Base-by-base conservation (phyloP, 2,888 invertebrate species). In the Bellardia pandia region DNA sequence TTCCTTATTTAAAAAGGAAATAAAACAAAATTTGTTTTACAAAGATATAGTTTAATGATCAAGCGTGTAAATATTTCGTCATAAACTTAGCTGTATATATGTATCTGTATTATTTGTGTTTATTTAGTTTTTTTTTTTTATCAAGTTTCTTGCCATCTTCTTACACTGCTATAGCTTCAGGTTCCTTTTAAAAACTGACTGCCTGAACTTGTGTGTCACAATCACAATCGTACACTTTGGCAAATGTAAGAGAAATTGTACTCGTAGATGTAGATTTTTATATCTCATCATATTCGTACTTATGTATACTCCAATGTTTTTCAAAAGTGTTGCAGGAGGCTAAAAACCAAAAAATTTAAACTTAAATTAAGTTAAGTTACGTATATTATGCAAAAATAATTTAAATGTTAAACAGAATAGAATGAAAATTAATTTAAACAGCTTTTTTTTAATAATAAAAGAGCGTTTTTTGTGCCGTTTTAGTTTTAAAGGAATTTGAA, bases 311-410 rank as follows among this genome's bases (percentile, higher is more conserved):
- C 23, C 23, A 23, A 23, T 23, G 23, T 69, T 78, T 60, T 13
- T 3, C 4, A 30, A 69, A 58, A 45, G 23, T 30, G 40, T 58
- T 56, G 62, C 30, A 62, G 60, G 8, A 56, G 56, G 23, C 45
- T 9, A 16, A 71, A 40, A 14, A 48, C 1, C 33, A 71, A 51
- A 45, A n/a, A 58, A 48, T n/a, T 14, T 33, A 72, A 64, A 77
- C 56, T 72, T 64, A 64, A 62, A 71, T 71, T 71, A 71, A 62
- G 45, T 71, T 71, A 71, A 53, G 58, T 78, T 68, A 45, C 48
- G 48, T n/a, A 42, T 69, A 71, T 62, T 71, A 79, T 79, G 30
- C 62, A 62, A 69, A 58, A 79, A 60, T 60, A 71, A 79, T 79
- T 79, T 51, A 62, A 69, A 71, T 79, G 3, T n/a, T n/a, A 45